phyloP scores from a whole-genome alignment of 2,888 invertebrate species.

The Erpobdella octoculata region DNA sequence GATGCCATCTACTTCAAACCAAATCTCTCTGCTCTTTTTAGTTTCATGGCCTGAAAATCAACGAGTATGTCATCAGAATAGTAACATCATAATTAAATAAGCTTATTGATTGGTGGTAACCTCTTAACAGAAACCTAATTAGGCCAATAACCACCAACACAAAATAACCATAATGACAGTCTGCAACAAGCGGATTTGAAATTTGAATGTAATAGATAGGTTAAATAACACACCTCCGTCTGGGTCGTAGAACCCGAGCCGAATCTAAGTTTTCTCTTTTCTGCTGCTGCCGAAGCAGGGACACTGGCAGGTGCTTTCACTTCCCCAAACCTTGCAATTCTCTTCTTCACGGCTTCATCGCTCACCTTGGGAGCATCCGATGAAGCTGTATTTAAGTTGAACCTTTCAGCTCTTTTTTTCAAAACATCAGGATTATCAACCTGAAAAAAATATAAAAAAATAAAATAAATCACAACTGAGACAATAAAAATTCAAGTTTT shows the following conservation, averaged over 20 bases:
- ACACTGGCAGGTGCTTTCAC: not conserved
- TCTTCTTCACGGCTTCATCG: constrained; percentile 10
- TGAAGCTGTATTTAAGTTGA: not conserved
- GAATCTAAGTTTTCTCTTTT: not conserved
- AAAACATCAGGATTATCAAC: not conserved
- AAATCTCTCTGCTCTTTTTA: constrained; percentile 19
- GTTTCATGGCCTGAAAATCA: not conserved
- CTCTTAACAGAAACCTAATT: no score
- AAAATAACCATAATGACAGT: not conserved
- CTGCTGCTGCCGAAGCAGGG: not conserved
- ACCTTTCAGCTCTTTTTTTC: constrained; percentile 17
- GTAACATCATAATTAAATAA: not conserved
- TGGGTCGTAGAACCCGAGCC: not conserved
- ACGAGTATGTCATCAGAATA: not conserved
- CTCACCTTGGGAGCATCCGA: not conserved
- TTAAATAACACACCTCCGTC: not conserved
- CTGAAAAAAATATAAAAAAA: no score
- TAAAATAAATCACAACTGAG: no score
- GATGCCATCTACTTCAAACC: not conserved
- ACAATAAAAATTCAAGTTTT: no score
- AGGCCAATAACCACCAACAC: no score
- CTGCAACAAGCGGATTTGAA: not conserved
- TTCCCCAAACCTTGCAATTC: constrained; percentile 11
- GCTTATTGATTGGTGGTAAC: no score
- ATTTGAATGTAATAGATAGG: not conserved